Percentiles rank a stretch among this genome's conserved stretches.
phyloP scores from a whole-genome alignment of 2,888 invertebrate genomes.

The Callosobruchus maculatus region DNA sequence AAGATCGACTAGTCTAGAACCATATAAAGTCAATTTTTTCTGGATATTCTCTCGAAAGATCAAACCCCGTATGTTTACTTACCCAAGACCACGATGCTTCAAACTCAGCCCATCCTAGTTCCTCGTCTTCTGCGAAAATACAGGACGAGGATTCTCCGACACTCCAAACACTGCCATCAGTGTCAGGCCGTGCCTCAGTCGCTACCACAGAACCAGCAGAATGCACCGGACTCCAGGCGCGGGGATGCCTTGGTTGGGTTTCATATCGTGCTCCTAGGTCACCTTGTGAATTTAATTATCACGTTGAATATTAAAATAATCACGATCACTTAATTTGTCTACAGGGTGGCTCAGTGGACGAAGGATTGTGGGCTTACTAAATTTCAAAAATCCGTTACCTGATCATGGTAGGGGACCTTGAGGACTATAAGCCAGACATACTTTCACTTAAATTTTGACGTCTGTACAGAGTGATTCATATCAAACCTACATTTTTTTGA shows the following conservation, averaged over 20 bases:
- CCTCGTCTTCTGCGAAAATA: slow-evolving; percentile 77
- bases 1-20: too few species aligned
- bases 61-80: slow-evolving; percentile 5
- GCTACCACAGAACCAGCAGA: slow-evolving; percentile 82
- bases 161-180: slow-evolving; percentile 76
- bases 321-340: too few species aligned
- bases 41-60: not conserved
- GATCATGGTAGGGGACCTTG: too few species aligned
- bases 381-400: too few species aligned
- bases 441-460: too few species aligned
- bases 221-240: slow-evolving; percentile 85
- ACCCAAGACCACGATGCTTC: slow-evolving; percentile 77
- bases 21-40: not conserved
- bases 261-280: slow-evolving; percentile 63
- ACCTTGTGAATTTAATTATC: slow-evolving; percentile 12
- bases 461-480: too few species aligned
- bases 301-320: too few species aligned
- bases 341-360: too few species aligned
- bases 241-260: slow-evolving; percentile 71
- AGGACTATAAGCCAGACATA: too few species aligned
- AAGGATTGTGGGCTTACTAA: too few species aligned
- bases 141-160: slow-evolving; percentile 68
- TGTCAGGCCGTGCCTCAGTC: slow-evolving; percentile 82
- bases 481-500: too few species aligned
- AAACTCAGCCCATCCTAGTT: slow-evolving; percentile 75